Conservation (phyloP, 2,797 vertebrate genomes). For the Chaenodraco wilsoni region DNA sequence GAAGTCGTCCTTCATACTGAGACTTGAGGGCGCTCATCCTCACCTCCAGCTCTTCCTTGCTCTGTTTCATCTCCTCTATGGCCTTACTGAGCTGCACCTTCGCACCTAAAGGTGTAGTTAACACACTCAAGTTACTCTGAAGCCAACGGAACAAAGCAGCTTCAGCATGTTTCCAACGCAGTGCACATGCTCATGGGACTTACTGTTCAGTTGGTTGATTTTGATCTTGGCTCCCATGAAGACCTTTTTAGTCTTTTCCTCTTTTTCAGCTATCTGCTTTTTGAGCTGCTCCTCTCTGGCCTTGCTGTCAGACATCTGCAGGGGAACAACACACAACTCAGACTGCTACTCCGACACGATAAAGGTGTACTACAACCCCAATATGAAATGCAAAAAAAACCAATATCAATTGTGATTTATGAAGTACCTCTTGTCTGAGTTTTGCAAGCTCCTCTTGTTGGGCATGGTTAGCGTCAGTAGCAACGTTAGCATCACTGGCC, state of each 20-base stretch:
- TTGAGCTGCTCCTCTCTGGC: conserved; percentile 90
- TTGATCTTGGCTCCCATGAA: conserved; percentile 92
- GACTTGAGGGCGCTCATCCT: conserved; percentile 94
- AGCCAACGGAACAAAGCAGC: not conserved
- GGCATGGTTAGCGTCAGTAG: conserved; percentile 53
- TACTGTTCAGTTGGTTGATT: conserved; percentile 90
- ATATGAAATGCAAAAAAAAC: too few species aligned
- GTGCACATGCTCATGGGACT: conserved; percentile 19
- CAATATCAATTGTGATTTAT: not conserved
- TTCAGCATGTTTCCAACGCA: not conserved
- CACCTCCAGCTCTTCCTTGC: conserved; percentile 92
- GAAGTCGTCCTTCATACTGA: conserved; percentile 93
- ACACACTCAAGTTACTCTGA: not conserved
- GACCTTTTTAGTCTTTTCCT: conserved; percentile 94
- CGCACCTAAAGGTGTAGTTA: conserved; percentile 73
- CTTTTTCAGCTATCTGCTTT: conserved; percentile 93
- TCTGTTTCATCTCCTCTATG: conserved; percentile 92
- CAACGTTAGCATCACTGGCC: conserved; percentile 37
- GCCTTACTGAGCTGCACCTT: conserved; percentile 92
- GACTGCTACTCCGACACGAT: not conserved
- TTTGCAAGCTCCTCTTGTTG: conserved; percentile 87
- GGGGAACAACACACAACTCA: not conserved
- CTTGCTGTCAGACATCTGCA: conserved; percentile 86
- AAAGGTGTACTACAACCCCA: too few species aligned
- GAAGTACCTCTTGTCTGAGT: conserved; percentile 86